Evolutionary conservation across 2,797 vertebrate genomes (phyloP).

Genomic region (Erethizon dorsatum): DNA sequence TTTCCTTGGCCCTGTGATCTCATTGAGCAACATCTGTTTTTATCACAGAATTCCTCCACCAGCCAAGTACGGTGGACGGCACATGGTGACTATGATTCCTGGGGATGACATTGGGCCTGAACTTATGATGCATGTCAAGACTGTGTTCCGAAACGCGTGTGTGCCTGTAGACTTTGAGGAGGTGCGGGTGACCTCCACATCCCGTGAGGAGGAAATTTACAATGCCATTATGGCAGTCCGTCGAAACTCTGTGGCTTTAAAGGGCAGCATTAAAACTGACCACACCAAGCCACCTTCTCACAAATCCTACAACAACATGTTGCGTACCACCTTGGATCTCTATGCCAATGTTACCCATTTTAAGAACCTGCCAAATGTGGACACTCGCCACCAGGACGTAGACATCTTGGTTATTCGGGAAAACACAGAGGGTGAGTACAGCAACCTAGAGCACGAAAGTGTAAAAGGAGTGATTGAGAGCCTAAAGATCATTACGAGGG

Average conservation of each 20-base stretch:
- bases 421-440: constrained; percentile 96
- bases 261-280: constrained; percentile 95
- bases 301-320: constrained; percentile 92
- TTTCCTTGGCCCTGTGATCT: background rate
- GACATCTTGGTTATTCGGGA: constrained; percentile 95
- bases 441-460: constrained; percentile 94
- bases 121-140: constrained; percentile 92
- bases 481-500: constrained; percentile 94
- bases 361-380: constrained; percentile 92
- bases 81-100: constrained; percentile 94
- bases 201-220: constrained; percentile 89
- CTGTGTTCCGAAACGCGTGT: constrained; percentile 93
- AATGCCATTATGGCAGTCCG: constrained; percentile 93
- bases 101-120: constrained; percentile 94
- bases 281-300: constrained; percentile 92
- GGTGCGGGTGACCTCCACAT: constrained; percentile 90
- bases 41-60: constrained; percentile 89
- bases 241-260: constrained; percentile 93
- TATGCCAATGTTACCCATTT: constrained; percentile 94
- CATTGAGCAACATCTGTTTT: background rate
- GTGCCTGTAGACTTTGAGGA: constrained; percentile 96
- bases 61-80: constrained; percentile 93
- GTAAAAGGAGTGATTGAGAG: constrained; percentile 93
- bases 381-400: constrained; percentile 92
- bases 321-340: constrained; percentile 92